Evolutionary conservation across 2,888 invertebrate species (phyloP), one percentile per base, ranked within the genome.

Genomic region (Pachliopta kotzebuea): DNA sequence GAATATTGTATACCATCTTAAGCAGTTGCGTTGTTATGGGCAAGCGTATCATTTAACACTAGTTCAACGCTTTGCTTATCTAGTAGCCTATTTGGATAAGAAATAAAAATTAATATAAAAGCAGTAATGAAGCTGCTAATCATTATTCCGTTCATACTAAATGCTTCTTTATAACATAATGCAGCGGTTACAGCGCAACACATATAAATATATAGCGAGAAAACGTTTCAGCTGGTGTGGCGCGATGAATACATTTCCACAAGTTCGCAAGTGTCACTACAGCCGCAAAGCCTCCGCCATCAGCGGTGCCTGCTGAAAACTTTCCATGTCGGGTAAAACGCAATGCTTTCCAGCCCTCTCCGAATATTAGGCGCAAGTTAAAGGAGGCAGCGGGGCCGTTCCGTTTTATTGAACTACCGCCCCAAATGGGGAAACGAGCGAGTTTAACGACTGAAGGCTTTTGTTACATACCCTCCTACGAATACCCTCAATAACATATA

Each of bases 211-310:
- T 37, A 37, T 37, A 37, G 37, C 37, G 21, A 52, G 21, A 21
- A 58, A 54, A 58, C 45, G 37, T 58, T 63, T 54, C 26, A 63
- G 54, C 17, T 18, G n/a, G 18, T n/a, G 24, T 18, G 53, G 49
- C 54, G n/a, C 58, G 59, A 59, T 59, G 59, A 63, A 63, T 59
- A 63, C 63, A 59, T 63, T 63, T 49, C 60, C 52, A 65, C 54
- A 58, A 65, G 31, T 62, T 62, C 49, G 31, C 62, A 62, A 65
- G 65, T 69, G 65, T 65, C 60, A 58, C 69, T 65, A 62, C 66
- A 66, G 66, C 72, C 72, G 68, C 72, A 63, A 68, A 70, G 65
- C 69, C 65, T 68, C 70, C 70, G 68, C 68, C 66, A 69, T 69
- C 72, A 72, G 63, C 56, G 67, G 23, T 50, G 68, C 69, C 69